These are phyloP conservation scores for Miniopterus natalensis DNA, from an alignment of 2,113 vertebrate genomes.

Conservation along the genomic window DNA sequence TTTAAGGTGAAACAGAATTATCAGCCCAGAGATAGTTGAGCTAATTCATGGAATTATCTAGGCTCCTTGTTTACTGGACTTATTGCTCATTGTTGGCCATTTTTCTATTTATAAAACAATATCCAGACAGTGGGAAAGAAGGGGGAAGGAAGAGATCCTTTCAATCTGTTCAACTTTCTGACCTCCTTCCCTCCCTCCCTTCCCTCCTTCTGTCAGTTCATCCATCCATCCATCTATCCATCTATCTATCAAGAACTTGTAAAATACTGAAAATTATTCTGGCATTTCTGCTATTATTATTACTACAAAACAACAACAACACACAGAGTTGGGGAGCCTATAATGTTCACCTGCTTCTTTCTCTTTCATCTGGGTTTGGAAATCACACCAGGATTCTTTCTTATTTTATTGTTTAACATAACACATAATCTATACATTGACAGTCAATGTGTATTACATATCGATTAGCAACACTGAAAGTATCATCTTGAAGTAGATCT, in stretches of 20 bases:
- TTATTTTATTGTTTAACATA: slow-evolving; percentile 45
- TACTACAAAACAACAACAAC: not conserved
- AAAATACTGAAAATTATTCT: not conserved
- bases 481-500: not conserved
- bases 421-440: not conserved
- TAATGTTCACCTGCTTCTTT: not conserved
- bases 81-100: slow-evolving; percentile 17
- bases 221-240: not conserved
- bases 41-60: slow-evolving; percentile 46
- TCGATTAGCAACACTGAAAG: not conserved
- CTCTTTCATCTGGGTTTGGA: not conserved
- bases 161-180: not conserved
- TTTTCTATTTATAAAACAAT: slow-evolving; percentile 30
- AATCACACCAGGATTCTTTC: slow-evolving; percentile 2
- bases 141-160: slow-evolving; percentile 21
- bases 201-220: not conserved
- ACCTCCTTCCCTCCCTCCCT: no score
- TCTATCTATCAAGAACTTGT: not conserved
- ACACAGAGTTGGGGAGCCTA: not conserved
- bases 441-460: not conserved
- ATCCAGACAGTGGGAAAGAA: not conserved
- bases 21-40: not conserved
- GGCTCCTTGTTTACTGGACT: slow-evolving; percentile 27
- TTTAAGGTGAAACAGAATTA: slow-evolving; percentile 45
- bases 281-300: not conserved